These are phyloP conservation scores for Apodemus sylvaticus DNA, from an alignment of 2,113 vertebrate species.

Conservation along the genomic window DNA sequence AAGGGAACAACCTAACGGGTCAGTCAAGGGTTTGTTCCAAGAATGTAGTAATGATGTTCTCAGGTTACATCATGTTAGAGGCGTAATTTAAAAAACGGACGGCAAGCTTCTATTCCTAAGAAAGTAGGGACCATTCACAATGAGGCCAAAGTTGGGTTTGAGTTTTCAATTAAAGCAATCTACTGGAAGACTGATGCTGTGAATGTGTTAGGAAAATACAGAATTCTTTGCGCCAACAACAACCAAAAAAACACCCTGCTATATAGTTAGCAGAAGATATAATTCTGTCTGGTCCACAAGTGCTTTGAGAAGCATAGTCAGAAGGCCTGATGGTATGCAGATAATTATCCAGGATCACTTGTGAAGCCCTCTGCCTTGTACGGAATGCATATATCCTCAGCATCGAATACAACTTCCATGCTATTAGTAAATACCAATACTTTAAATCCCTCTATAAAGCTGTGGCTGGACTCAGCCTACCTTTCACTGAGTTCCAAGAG, in stretches of 20 bases:
- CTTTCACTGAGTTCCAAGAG: background rate
- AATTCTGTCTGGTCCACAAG: background rate
- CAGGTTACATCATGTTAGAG: background rate
- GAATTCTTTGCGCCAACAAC: background rate
- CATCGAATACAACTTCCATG: background rate
- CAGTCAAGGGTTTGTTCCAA: slow-evolving; percentile 31
- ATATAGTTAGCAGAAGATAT: background rate
- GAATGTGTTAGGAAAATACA: background rate
- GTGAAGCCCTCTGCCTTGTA: background rate
- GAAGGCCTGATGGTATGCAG: background rate
- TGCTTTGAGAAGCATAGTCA: background rate
- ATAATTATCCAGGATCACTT: background rate
- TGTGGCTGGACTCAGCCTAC: background rate
- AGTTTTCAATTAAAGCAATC: background rate
- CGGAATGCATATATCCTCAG: background rate
- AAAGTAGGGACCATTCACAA: background rate
- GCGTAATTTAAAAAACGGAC: background rate
- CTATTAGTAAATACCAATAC: background rate
- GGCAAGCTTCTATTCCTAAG: background rate
- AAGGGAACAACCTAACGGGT: background rate
- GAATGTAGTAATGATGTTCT: background rate
- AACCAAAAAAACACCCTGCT: background rate
- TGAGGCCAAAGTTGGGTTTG: background rate
- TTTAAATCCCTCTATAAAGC: background rate
- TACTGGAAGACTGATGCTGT: background rate